Base-by-base conservation (phyloP, 2,888 invertebrate species). In the Philereme vetulata region DNA sequence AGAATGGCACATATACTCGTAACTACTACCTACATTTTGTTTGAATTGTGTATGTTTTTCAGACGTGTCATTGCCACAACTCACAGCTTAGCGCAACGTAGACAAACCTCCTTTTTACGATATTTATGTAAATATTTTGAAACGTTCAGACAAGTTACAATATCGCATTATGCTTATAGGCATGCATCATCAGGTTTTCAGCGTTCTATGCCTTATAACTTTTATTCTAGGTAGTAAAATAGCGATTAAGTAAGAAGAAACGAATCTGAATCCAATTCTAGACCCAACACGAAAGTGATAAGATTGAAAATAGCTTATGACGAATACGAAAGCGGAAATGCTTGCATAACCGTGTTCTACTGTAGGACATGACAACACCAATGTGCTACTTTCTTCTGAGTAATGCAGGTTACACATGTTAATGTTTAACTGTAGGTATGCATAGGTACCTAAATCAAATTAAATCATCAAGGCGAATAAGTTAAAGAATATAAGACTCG, bases 361-460 rank as follows among this genome's bases (percentile, higher is more conserved):
- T 53, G 43, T 51, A 50, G 45, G 48, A 45, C 34, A 62, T 62
- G 55, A 62, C 62, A 49, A 52, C 55, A 62, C 48, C 45, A 48
- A 46, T 47, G 62, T 52, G 51, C 62, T 45, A 62, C 62, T 62
- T 62, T 62, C 62, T 58, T 59, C 51, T 44, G 38, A 57, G 58
- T 51, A 44, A 62, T 56, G 62, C 49, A 45, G 36, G n/a, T 21
- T 44, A 47, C 54, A 57, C 46, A 43, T 54, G 53, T 57, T 44
- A 44, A 44, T 44, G 44, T 44, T 21, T 44, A 21, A 44, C 11
- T 11, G 21, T 21, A 44, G 21, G 44, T 44, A 21, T 6, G 7
- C 36, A n/a, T n/a, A 36, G 36, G 4, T 38, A 38, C 8, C 6
- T 38, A 38, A 38, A 6, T 8, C 5, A 6, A 6, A 38, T 38